These are phyloP conservation scores for Percopsis omiscomaycus DNA, from an alignment of 2,797 vertebrate species.

Conservation along the genomic window DNA sequence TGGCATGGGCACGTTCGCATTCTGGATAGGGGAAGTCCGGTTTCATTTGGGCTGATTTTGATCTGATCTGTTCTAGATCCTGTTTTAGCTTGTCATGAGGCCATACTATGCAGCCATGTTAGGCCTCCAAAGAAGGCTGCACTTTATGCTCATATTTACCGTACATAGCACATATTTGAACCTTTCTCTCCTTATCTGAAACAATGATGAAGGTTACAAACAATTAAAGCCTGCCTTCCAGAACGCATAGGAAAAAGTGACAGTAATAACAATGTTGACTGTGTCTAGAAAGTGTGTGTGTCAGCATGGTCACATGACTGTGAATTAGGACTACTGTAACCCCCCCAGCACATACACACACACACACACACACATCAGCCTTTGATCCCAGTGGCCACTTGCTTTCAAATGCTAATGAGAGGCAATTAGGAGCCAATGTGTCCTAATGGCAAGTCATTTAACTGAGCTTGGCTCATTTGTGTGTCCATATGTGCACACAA, in stretches of 20 bases:
- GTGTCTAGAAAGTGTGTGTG: conserved; percentile 17
- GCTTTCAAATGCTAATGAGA: conserved; percentile 79
- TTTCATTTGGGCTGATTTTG: neutral
- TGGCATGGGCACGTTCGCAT: neutral
- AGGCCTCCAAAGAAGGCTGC: neutral
- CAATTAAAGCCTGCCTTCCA: neutral
- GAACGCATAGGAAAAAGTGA: neutral
- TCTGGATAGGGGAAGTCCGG: neutral
- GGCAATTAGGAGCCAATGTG: conserved; percentile 77
- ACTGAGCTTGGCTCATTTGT: conserved; percentile 71
- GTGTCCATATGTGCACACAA: conserved; percentile 52
- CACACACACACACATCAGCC: conserved; percentile 29
- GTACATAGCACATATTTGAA: neutral
- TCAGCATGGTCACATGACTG: conserved; percentile 20
- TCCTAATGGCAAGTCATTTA: conserved; percentile 77
- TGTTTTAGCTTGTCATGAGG: neutral
- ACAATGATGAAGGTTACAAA: too few relatives aligned
- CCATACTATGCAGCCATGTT: neutral
- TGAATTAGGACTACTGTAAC: conserved; percentile 21
- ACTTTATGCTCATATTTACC: neutral
- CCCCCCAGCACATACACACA: conserved; percentile 6
- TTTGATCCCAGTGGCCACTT: conserved; percentile 72
- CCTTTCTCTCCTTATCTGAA: too few relatives aligned
- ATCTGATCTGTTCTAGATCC: neutral
- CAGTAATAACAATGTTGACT: neutral